Conservation (phyloP, 2,888 invertebrate genomes). For the Pyrocoelia pectoralis region DNA sequence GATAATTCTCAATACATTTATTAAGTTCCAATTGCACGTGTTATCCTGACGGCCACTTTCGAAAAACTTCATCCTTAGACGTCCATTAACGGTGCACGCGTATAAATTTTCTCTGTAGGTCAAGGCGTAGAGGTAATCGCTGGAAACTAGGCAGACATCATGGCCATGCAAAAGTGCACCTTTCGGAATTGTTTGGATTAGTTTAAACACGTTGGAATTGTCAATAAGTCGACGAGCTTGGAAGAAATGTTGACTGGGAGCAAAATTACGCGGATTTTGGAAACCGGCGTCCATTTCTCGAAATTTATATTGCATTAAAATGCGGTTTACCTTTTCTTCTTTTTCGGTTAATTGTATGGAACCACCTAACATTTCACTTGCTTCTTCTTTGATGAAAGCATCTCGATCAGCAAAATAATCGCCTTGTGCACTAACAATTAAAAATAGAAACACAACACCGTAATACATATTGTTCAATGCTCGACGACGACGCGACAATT, state of each 20-base stretch:
- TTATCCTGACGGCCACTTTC: conserved; percentile 34
- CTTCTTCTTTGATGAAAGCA: conserved; percentile 24
- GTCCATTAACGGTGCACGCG: conserved; percentile 56
- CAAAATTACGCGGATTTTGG: conserved; percentile 58
- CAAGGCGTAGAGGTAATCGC: conserved; percentile 66
- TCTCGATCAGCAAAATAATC: conserved; percentile 31
- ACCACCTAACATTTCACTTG: conserved; percentile 11
- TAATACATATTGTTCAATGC: too few species aligned
- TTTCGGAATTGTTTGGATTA: conserved; percentile 77
- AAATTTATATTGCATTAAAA: conserved; percentile 48
- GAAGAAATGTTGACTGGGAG: conserved; percentile 73
- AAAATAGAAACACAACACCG: too few species aligned
- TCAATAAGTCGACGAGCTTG: conserved; percentile 66
- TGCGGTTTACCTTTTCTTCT: conserved; percentile 48
- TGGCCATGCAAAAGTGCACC: conserved; percentile 76
- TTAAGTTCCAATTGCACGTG: conserved; percentile 59
- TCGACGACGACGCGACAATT: too few species aligned
- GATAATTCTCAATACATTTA: conserved; percentile 56
- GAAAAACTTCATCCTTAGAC: conserved; percentile 47
- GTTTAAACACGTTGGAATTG: conserved; percentile 70
- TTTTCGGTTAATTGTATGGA: conserved; percentile 42
- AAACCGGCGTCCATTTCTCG: conserved; percentile 49
- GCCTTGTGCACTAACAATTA: background rate
- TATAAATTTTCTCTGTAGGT: conserved; percentile 69
- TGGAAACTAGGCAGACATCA: conserved; percentile 69